Evolutionary conservation across 2,888 invertebrate genomes (phyloP), one percentile per base, ranked within the genome.

Genomic region (Habroteleia sp.): DNA sequence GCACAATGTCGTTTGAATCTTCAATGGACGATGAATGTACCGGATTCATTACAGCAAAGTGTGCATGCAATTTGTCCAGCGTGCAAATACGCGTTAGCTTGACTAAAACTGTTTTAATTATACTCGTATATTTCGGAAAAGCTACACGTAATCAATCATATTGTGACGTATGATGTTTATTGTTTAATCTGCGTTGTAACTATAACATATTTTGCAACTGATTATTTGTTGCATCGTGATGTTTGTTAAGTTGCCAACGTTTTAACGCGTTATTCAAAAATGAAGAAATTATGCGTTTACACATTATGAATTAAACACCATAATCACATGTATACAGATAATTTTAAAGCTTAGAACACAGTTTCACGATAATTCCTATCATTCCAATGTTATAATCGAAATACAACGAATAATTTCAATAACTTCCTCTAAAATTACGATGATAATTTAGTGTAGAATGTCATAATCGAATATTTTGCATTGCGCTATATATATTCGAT

Each of bases 101-200:
- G 68, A 42, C 58, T 48, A 46, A 35, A 58, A 56, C 58, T 68
- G 68, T 58, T 56, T 68, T 68, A 56, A 68, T 58, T 68, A 52
- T 65, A 52, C 23, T 23, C 35, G 54, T 54, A 25, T 11, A 46
- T 35, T 66, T 54, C 29, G 29, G 35, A 54, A 46, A 54, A 66
- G 54, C 54, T 54, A 11, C 23, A 25, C 8, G 44, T 66, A 54
- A 66, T 66, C 54, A 66, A 66, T 66, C 54, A 54, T 46, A 54
- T 29, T 42, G 52, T 35, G 42, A 52, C 63, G 42, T 33, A 25
- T 52, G 52, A 44, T 52, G 33, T 65, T 65, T 52, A 65, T 16
- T 50, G 42, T 39, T 63, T 63, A 50, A 63, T 63, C 10, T 14
- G 16, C 17, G 29, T 29, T 48, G 48, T 48, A 39, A 63, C 14